Conservation (phyloP, 2,797 vertebrate species). For the Danio albolineatus region DNA sequence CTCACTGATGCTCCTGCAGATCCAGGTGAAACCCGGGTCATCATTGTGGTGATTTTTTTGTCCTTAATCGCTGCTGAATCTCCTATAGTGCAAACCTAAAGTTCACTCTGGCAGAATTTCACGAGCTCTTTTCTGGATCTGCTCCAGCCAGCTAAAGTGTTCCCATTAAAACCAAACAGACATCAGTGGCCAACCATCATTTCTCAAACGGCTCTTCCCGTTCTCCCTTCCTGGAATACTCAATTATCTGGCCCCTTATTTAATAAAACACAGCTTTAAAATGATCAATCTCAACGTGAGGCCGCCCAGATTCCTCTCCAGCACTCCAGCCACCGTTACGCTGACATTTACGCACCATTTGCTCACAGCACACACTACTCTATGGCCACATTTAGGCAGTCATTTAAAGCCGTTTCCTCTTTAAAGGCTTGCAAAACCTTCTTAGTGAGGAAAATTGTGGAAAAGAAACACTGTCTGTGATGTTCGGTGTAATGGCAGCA, state of each 20-base stretch:
- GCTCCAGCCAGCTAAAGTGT: constrained; percentile 41
- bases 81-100: background rate
- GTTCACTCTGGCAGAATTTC: background rate
- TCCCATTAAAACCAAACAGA: constrained; percentile 44
- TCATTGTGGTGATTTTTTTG: background rate
- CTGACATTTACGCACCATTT: constrained; percentile 11
- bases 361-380: constrained; percentile 17
- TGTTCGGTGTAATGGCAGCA: constrained; percentile 1
- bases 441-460: background rate
- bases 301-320: constrained; percentile 21
- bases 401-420: background rate
- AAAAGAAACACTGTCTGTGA: constrained; percentile 1
- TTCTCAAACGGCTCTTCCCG: constrained; percentile 51
- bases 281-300: constrained; percentile 37
- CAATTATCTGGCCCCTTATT: constrained; percentile 46
- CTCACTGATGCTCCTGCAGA: background rate
- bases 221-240: constrained; percentile 61
- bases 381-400: background rate
- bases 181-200: constrained; percentile 40
- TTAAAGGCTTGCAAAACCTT: background rate
- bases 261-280: constrained; percentile 49
- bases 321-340: constrained; percentile 15
- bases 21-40: background rate
- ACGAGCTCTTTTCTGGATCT: constrained; percentile 9
- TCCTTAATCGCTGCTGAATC: background rate